phyloP scores from a whole-genome alignment of 2,113 vertebrate genomes.

The Athene cunicularia region DNA sequence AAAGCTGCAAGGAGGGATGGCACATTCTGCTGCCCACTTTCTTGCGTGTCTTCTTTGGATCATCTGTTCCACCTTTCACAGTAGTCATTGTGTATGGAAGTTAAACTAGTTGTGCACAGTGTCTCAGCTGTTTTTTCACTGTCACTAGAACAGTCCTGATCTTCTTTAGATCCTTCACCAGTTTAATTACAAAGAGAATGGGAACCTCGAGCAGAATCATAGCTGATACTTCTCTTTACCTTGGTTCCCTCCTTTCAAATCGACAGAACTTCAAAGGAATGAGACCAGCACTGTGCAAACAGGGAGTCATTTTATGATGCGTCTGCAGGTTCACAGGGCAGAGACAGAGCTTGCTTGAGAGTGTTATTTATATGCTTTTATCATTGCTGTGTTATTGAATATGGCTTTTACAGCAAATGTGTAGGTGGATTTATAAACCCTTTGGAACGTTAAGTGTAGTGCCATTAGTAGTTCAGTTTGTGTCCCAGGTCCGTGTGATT shows the following conservation, averaged over 20 bases:
- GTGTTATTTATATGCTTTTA: background rate
- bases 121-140: background rate
- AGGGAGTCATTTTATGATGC: background rate
- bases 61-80: background rate
- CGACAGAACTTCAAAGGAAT: background rate
- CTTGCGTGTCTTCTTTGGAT: background rate
- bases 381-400: background rate
- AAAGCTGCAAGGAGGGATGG: background rate
- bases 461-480: background rate
- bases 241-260: background rate
- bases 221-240: background rate
- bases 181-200: background rate
- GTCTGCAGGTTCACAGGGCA: background rate
- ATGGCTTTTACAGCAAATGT: background rate
- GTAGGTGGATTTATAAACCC: background rate
- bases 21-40: background rate
- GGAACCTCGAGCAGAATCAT: background rate
- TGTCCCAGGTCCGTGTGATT: background rate
- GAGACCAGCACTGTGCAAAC: background rate
- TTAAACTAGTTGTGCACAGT: background rate
- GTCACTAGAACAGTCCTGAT: background rate
- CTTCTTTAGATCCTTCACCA: background rate
- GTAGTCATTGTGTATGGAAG: background rate
- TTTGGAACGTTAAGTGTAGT: background rate
- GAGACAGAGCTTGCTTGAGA: background rate